phyloP scores from a whole-genome alignment of 2,113 vertebrate species.

The Apteryx owenii region DNA sequence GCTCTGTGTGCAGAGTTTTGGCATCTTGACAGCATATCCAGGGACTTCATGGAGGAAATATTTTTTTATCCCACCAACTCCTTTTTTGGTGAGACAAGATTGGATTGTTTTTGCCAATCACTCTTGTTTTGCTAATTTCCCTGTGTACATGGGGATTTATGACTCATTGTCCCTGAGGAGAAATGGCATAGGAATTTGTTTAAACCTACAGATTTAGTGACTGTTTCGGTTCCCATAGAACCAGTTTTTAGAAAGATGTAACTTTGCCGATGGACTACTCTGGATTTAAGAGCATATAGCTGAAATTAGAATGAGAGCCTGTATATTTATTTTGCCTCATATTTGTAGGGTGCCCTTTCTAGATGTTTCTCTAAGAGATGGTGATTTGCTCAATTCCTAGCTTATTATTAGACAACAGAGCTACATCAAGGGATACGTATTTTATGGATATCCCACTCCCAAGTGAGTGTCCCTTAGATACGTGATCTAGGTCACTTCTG shows the following conservation, averaged over 20 bases:
- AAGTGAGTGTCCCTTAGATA: slow-evolving; percentile 16
- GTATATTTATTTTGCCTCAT: not conserved
- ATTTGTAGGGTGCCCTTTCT: slow-evolving; percentile 28
- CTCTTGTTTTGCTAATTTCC: slow-evolving; percentile 58
- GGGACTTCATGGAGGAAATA: not conserved
- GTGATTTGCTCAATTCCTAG: slow-evolving; percentile 11
- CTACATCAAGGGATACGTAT: slow-evolving; percentile 34
- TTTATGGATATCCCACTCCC: slow-evolving; percentile 24
- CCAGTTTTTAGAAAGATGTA: slow-evolving; percentile 24
- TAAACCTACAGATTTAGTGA: slow-evolving; percentile 33
- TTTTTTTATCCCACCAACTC: not conserved
- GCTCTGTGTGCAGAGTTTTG: not conserved
- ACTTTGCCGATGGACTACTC: not conserved
- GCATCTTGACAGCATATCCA: not conserved
- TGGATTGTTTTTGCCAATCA: slow-evolving; percentile 51
- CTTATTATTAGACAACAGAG: slow-evolving; percentile 11
- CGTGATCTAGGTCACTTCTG: slow-evolving; percentile 49
- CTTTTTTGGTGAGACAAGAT: slow-evolving; percentile 17
- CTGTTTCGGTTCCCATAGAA: slow-evolving; percentile 48
- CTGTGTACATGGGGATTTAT: slow-evolving; percentile 47
- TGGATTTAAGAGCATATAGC: not conserved
- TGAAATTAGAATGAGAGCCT: slow-evolving; percentile 22
- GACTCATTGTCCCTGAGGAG: slow-evolving; percentile 57
- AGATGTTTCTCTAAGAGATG: not conserved
- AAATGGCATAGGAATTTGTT: slow-evolving; percentile 51